Conservation (phyloP, 37 sponge, comb jelly and placozoan species). For the Aphrocallistes beatrix region DNA sequence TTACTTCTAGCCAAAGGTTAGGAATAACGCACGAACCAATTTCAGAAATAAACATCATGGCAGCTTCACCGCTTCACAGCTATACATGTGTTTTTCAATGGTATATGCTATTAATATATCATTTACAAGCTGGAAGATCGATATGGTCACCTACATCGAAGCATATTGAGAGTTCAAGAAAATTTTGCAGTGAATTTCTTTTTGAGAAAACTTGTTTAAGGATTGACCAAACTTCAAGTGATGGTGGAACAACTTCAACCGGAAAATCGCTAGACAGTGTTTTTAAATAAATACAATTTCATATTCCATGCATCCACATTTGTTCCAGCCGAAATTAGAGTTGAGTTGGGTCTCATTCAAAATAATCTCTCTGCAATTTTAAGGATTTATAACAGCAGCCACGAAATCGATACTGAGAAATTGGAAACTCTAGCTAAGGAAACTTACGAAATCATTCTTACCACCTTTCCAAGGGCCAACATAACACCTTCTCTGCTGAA, state of each 20-base stretch:
- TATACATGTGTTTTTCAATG: neutral
- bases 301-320: neutral
- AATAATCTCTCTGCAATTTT: neutral
- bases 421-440: neutral
- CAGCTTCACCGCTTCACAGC: neutral
- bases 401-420: neutral
- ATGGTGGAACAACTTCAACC: neutral
- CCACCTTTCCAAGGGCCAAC: neutral
- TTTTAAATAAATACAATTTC: neutral
- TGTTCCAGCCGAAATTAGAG: neutral
- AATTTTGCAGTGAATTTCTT: neutral
- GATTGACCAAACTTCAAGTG: neutral
- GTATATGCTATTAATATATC: neutral
- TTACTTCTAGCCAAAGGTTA: neutral
- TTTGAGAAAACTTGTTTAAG: neutral
- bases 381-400: neutral
- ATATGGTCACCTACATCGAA: neutral
- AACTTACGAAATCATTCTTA: neutral
- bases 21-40: neutral
- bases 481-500: neutral
- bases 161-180: neutral
- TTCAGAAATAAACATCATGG: neutral
- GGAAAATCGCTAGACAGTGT: neutral
- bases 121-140: conserved; percentile 8
- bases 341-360: neutral